A percentile compares a stretch with the other conserved stretches of the same genome.
These are phyloP conservation scores for Xanthia icteritia DNA, from an alignment of 2,888 invertebrate genomes.

Conservation along the genomic window DNA sequence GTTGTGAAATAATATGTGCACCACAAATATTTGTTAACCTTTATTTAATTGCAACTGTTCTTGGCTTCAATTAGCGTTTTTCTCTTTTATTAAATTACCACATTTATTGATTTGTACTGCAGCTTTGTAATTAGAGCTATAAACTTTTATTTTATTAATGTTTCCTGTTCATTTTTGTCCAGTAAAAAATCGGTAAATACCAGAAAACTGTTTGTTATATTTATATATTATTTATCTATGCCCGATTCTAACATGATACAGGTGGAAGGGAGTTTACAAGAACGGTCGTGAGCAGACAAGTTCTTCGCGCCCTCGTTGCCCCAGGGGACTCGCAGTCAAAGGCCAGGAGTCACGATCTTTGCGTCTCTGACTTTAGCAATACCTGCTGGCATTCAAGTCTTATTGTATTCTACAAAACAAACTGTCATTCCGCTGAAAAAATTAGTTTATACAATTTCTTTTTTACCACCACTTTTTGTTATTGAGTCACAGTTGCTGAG, in stretches of 20 bases:
- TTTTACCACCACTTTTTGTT: constrained; percentile 56
- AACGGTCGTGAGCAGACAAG: constrained; percentile 73
- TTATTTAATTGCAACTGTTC: constrained; percentile 66
- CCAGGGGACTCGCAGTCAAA: constrained; percentile 76
- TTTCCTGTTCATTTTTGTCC: constrained; percentile 3
- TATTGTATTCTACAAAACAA: constrained; percentile 58
- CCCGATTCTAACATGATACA: constrained; percentile 16
- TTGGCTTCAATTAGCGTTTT: constrained; percentile 56
- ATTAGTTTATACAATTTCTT: constrained; percentile 60
- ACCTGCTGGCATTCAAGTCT: constrained; percentile 67
- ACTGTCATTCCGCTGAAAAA: constrained; percentile 55
- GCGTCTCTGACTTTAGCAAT: constrained; percentile 71
- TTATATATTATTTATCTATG: constrained; percentile 3
- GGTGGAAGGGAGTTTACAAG: constrained; percentile 53
- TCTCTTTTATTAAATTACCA: constrained; percentile 55
- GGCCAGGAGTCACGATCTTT: constrained; percentile 79
- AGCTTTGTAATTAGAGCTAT: constrained; percentile 28
- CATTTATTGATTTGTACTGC: constrained; percentile 34
- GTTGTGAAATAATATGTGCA: constrained; percentile 77
- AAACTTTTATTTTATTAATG: constrained; percentile 33
- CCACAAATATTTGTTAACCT: constrained; percentile 69
- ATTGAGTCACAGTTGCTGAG: constrained; percentile 57
- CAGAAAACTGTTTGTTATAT: constrained; percentile 19
- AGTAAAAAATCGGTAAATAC: constrained; percentile 13
- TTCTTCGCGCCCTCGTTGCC: constrained; percentile 72